These are phyloP conservation scores for Amblyteles armatorius DNA, from an alignment of 2,888 invertebrate genomes.

Conservation along the genomic window DNA sequence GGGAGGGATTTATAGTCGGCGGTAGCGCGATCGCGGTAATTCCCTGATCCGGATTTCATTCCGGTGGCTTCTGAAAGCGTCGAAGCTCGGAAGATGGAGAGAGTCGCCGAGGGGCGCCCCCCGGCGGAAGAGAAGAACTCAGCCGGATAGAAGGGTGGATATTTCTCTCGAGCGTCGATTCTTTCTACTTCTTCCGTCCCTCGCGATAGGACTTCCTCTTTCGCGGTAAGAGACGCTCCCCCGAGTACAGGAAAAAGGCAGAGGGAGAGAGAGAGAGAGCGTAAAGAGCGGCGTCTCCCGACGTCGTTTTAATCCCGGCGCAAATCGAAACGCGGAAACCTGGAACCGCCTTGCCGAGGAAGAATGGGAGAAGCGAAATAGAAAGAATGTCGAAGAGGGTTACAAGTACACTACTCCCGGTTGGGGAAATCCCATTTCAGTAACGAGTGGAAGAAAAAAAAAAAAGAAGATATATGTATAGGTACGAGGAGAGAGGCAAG, in stretches of 20 bases:
- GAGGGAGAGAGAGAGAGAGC: not conserved
- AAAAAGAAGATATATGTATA: constrained; percentile 2
- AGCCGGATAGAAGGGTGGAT: constrained; percentile 35
- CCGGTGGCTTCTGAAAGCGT: constrained; percentile 45
- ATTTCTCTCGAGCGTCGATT: constrained; percentile 51
- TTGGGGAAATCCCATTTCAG: constrained; percentile 63
- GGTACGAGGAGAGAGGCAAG: constrained; percentile 17
- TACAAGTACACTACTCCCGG: constrained; percentile 57
- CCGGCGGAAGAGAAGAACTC: constrained; percentile 26
- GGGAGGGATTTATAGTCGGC: constrained; percentile 64
- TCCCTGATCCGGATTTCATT: constrained; percentile 70
- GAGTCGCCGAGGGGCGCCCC: not conserved
- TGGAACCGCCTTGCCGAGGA: constrained; percentile 32
- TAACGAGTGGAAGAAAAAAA: constrained; percentile 54
- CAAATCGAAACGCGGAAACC: constrained; percentile 63
- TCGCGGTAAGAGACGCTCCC: constrained; percentile 61
- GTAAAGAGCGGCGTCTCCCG: constrained; percentile 29
- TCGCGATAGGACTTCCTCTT: constrained; percentile 41
- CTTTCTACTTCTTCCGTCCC: constrained; percentile 32
- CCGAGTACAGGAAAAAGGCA: constrained; percentile 27
- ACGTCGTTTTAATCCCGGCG: constrained; percentile 67
- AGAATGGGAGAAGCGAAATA: constrained; percentile 22
- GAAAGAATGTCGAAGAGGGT: constrained; percentile 37
- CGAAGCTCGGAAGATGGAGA: constrained; percentile 38
- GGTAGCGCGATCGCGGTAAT: constrained; percentile 68